Conservation (phyloP, 2,888 invertebrate species). For the Acanthococcus lagerstroemiae region DNA sequence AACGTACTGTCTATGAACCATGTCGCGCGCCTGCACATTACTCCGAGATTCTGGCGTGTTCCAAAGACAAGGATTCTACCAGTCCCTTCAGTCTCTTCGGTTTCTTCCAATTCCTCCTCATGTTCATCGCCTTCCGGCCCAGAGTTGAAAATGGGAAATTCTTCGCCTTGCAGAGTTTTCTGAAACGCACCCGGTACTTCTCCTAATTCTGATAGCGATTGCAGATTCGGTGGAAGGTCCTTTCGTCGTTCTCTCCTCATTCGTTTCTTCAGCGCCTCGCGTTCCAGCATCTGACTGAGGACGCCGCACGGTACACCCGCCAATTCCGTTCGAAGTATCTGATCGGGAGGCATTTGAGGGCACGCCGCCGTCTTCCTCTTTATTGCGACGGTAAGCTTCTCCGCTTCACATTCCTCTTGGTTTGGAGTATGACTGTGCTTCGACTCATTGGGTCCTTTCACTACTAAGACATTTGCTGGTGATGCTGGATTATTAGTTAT, state of each 20-base stretch:
- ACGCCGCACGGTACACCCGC: too few relatives aligned
- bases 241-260: too few relatives aligned
- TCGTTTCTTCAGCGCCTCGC: too few relatives aligned
- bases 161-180: background rate
- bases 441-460: background rate
- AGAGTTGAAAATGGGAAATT: background rate
- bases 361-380: background rate
- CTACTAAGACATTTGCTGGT: background rate
- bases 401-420: background rate
- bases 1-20: background rate
- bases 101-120: background rate
- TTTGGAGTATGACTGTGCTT: background rate
- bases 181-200: background rate
- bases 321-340: too few relatives aligned
- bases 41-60: background rate
- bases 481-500: background rate
- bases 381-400: background rate
- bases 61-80: background rate
- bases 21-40: background rate
- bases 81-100: background rate
- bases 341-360: background rate
- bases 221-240: background rate
- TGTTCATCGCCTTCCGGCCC: background rate
- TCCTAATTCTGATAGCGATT: background rate
- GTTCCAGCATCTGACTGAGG: too few relatives aligned